Evolutionary conservation across 2,888 invertebrate species (phyloP).

Genomic region (Watsonalla cultraria): DNA sequence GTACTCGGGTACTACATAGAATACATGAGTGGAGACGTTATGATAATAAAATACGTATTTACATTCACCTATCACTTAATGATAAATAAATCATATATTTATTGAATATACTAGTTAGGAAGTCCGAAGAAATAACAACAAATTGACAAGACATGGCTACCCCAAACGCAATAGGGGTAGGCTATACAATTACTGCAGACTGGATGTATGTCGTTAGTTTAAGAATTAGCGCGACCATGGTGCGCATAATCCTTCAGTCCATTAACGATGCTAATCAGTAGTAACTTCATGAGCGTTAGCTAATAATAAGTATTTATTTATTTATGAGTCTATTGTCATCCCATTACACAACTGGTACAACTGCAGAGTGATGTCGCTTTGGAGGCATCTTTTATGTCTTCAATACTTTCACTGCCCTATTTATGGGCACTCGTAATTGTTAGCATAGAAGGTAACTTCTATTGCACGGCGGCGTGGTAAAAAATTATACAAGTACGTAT

Average conservation of each 20-base stretch:
- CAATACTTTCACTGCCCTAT: constrained; percentile 13
- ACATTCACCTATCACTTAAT: background rate
- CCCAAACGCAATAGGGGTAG: too few relatives aligned
- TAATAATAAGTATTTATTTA: too few relatives aligned
- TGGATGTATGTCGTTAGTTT: too few relatives aligned
- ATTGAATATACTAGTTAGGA: too few relatives aligned
- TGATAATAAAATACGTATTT: constrained; percentile 15
- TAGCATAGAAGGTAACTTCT: background rate
- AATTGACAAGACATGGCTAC: too few relatives aligned
- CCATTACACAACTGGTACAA: constrained; percentile 27
- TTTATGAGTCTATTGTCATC: constrained; percentile 10
- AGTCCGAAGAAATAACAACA: too few relatives aligned
- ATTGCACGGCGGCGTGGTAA: background rate
- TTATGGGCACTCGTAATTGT: background rate
- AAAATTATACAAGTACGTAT: background rate
- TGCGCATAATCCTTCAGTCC: too few relatives aligned
- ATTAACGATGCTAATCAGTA: too few relatives aligned
- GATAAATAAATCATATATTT: background rate
- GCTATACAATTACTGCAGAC: too few relatives aligned
- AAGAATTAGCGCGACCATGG: too few relatives aligned
- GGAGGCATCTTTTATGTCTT: constrained; percentile 14
- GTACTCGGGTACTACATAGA: constrained; percentile 26
- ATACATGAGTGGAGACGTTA: constrained; percentile 35
- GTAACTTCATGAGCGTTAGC: too few relatives aligned
- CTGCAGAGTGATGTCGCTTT: constrained; percentile 12